Conservation (phyloP, 2,888 invertebrate species). For the Noctua fimbriata region DNA sequence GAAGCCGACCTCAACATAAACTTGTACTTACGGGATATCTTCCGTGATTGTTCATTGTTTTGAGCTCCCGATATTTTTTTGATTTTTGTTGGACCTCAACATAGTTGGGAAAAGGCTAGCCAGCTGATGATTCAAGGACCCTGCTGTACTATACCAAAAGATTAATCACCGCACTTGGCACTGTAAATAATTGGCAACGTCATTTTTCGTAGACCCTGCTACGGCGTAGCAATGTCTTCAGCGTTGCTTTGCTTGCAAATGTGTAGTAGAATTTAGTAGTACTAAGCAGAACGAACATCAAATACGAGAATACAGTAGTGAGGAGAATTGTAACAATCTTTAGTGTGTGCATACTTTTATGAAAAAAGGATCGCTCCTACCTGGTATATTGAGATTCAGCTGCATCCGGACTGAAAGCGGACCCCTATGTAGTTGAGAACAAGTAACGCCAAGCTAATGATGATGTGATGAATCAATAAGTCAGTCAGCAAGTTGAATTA, state of each 20-base stretch:
- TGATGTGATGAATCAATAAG: background rate
- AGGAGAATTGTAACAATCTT: background rate
- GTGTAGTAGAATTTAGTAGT: too few relatives aligned
- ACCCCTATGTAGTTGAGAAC: background rate
- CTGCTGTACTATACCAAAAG: background rate
- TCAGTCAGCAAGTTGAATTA: background rate
- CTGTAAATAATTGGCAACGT: background rate
- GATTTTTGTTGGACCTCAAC: too few relatives aligned
- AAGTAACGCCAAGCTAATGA: background rate
- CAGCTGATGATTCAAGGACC: background rate
- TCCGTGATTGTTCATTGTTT: too few relatives aligned
- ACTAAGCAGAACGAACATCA: background rate
- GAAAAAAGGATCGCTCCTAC: background rate
- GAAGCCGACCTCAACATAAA: too few relatives aligned
- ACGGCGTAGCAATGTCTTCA: slow-evolving; percentile 12
- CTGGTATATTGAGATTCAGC: background rate
- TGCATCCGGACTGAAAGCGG: background rate
- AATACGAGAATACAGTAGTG: background rate
- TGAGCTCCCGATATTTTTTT: too few relatives aligned
- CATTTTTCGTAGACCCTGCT: slow-evolving; percentile 14
- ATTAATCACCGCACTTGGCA: background rate
- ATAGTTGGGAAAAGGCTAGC: too few relatives aligned
- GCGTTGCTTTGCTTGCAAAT: background rate
- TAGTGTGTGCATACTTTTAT: background rate
- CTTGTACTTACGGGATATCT: too few relatives aligned